These are phyloP conservation scores for Chymomyza procnemis DNA, from an alignment of 2,888 invertebrate genomes.

Conservation along the genomic window DNA sequence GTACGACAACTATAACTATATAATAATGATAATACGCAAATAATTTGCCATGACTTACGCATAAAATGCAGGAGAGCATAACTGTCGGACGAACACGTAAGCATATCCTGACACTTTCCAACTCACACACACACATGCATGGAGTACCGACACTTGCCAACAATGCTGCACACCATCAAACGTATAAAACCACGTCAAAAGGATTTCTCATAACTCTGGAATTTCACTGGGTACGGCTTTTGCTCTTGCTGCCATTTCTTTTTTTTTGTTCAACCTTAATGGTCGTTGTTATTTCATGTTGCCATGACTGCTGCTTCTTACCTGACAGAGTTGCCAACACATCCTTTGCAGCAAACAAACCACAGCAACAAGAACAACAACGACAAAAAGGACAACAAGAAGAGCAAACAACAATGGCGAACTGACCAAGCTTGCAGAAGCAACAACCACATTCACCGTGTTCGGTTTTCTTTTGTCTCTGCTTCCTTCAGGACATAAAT, in stretches of 20 bases:
- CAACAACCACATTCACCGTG: slow-evolving; percentile 15
- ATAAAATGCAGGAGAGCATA: slow-evolving; percentile 1
- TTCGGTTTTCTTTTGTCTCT: slow-evolving; percentile 26
- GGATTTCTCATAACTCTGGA: slow-evolving; percentile 13
- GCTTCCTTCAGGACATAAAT: slow-evolving; percentile 31
- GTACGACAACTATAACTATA: neutral
- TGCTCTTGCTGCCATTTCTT: neutral
- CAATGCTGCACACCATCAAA: neutral
- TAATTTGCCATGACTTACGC: neutral
- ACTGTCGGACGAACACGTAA: neutral
- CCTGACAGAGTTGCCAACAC: slow-evolving; percentile 26
- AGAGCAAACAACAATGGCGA: slow-evolving; percentile 23
- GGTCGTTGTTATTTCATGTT: slow-evolving; percentile 16
- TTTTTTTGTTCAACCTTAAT: slow-evolving; percentile 12
- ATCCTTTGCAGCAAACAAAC: slow-evolving; percentile 24
- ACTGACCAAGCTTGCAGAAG: slow-evolving; percentile 8
- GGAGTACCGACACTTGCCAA: neutral
- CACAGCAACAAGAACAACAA: slow-evolving; percentile 22
- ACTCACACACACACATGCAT: neutral
- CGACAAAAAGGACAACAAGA: slow-evolving; percentile 10
- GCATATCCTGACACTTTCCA: neutral
- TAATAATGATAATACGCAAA: neutral
- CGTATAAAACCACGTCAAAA: neutral
- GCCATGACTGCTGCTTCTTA: slow-evolving; percentile 24
- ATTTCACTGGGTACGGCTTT: neutral